phyloP scores from a whole-genome alignment of 2,797 vertebrate species.

The Acomys russatus region DNA sequence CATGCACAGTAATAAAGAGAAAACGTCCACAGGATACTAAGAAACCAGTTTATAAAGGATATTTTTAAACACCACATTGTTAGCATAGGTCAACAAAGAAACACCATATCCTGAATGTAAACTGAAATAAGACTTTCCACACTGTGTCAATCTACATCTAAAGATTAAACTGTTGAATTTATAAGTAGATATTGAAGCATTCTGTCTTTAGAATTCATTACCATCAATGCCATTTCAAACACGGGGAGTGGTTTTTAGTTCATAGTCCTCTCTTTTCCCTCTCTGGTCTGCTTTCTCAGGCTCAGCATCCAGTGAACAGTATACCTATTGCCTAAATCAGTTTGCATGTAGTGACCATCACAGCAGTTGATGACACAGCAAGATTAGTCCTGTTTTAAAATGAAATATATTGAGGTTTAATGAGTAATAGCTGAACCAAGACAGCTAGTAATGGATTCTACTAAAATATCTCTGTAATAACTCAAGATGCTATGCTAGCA shows the following conservation, averaged over 20 bases:
- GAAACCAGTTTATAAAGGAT: neutral
- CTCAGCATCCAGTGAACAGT: neutral
- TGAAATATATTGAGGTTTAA: conserved; percentile 22
- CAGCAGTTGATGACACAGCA: neutral
- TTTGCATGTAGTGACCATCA: neutral
- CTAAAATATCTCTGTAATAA: neutral
- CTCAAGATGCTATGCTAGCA: neutral
- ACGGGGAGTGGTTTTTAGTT: neutral
- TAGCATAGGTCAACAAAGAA: neutral
- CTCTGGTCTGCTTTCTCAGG: conserved; percentile 3
- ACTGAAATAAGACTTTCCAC: neutral
- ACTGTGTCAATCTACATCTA: neutral
- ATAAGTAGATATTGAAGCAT: neutral
- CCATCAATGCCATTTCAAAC: neutral
- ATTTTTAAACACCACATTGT: neutral
- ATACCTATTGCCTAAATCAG: neutral
- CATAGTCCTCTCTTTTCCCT: neutral
- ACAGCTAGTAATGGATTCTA: neutral
- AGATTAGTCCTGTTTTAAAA: conserved; percentile 20
- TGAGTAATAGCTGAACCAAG: conserved; percentile 10
- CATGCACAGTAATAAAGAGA: neutral
- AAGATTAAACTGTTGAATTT: neutral
- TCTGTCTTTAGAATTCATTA: neutral
- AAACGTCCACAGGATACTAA: neutral
- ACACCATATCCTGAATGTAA: neutral